Evolutionary conservation across 2,888 invertebrate genomes (phyloP), one percentile per base, ranked within the genome.

Genomic region (Drosophila austrosaltans): DNA sequence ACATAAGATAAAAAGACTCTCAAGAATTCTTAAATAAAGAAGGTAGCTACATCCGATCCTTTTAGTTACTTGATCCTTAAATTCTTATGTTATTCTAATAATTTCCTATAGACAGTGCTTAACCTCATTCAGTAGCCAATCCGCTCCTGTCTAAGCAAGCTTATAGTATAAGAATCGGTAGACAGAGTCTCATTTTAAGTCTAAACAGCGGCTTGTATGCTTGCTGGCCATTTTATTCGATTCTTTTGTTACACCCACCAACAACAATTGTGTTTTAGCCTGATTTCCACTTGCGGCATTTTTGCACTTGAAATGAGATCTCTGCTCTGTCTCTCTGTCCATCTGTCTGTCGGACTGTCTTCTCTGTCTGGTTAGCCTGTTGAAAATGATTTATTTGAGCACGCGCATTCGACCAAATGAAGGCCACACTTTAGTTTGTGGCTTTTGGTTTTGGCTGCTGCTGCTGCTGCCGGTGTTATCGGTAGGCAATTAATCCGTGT

Each of bases 301-400:
- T 87, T 90, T 89, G 85, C 90, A 89, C 90, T 90, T 90, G 88
- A 89, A 82, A 81, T 79, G 76, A 75, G 80, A 90, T 90, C 86
- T 48, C 12, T 22, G 78, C 75, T 76, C 44, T 72, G 40, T 12
- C 39, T 39, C 5, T 8, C 48, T 48, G 48, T 42, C 42, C 2
- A 1, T 8, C 7, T 20, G 4, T 48, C 48, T 22, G 32, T 32
- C 32, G 3, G 32, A 6, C 8, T 22, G 22, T 10, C 22, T 2
- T 10, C 25, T 10, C 10, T 12, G 48, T 25, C 48, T 78, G 83
- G 89, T 87, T 85, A 60, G 63, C 63, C 48, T 70, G 70, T 69
- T 61, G 67, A 73, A 82, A 90, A 91, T 91, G 91, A 91, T 91
- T 91, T 91, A 91, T 91, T 91, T 91, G 90, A 90, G 90, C 91